phyloP scores from a whole-genome alignment of 2,888 invertebrate genomes.

The Parnassius apollo region DNA sequence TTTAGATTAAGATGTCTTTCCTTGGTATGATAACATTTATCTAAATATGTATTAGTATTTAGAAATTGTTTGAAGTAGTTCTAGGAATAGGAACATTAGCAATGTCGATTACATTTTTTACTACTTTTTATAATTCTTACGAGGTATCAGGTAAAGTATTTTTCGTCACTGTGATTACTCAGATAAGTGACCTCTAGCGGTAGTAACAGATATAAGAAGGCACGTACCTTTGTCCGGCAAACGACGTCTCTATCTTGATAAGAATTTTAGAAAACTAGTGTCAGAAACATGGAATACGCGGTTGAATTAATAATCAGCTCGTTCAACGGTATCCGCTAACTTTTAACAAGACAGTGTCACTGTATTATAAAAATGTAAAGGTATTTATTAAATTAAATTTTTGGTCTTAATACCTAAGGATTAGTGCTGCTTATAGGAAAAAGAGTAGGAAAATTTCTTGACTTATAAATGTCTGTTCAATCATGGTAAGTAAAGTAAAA shows the following conservation, averaged over 20 bases:
- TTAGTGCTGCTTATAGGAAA: too few species aligned
- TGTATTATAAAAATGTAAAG: too few species aligned
- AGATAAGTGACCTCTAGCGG: slow-evolving; percentile 84
- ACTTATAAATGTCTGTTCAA: too few species aligned
- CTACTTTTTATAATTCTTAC: slow-evolving; percentile 14
- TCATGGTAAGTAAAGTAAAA: too few species aligned
- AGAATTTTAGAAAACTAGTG: slow-evolving; percentile 80
- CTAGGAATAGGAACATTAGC: slow-evolving; percentile 1
- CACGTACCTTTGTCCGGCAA: slow-evolving; percentile 79
- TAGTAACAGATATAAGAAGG: slow-evolving; percentile 65
- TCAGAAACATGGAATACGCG: slow-evolving; percentile 84
- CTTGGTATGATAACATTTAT: too few species aligned
- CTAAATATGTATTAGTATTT: background rate
- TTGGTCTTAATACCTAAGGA: too few species aligned
- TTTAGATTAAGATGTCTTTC: too few species aligned
- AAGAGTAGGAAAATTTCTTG: too few species aligned
- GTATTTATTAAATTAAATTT: too few species aligned
- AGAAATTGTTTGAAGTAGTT: background rate
- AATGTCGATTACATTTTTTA: slow-evolving; percentile 1
- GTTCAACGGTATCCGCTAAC: background rate
- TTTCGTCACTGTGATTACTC: slow-evolving; percentile 62
- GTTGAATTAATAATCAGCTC: slow-evolving; percentile 83
- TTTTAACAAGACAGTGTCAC: background rate
- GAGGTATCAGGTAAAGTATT: slow-evolving; percentile 7
- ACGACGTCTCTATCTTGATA: slow-evolving; percentile 79